Conservation (phyloP, 1,140 invertebrate species). For the Formica selysi region DNA sequence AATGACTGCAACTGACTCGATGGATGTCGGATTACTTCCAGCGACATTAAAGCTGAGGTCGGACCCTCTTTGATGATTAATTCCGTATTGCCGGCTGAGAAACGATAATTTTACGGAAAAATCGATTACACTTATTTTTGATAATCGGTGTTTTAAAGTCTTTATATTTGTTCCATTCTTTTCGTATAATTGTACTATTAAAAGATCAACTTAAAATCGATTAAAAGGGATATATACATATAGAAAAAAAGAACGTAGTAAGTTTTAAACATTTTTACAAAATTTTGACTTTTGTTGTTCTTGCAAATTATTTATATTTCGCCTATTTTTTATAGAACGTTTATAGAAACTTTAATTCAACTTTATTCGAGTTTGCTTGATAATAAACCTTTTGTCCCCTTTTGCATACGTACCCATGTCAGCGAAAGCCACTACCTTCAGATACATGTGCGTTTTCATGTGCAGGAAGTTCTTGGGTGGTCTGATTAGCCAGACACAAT, state of each 20-base stretch:
- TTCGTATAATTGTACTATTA: background rate
- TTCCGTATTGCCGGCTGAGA: constrained; percentile 87
- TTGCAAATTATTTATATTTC: background rate
- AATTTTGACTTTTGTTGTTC: background rate
- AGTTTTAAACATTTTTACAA: background rate
- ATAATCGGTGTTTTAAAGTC: background rate
- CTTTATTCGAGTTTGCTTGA: constrained; percentile 2
- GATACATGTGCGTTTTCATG: constrained; percentile 90
- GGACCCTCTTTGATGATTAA: constrained; percentile 89
- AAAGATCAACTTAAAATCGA: background rate
- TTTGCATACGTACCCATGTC: constrained; percentile 88
- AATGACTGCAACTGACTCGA: constrained; percentile 85
- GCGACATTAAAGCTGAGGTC: constrained; percentile 88
- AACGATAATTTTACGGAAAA: background rate
- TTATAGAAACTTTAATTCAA: background rate
- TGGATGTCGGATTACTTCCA: constrained; percentile 88
- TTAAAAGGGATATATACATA: background rate
- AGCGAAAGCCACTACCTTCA: constrained; percentile 89
- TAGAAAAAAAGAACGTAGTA: background rate
- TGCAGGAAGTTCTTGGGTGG: constrained; percentile 89
- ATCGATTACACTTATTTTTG: background rate
- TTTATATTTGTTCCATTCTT: background rate
- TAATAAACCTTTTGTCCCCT: background rate
- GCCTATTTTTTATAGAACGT: background rate
- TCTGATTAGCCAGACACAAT: constrained; percentile 92